Conservation (phyloP, 1,140 invertebrate genomes). For the Agraylea sexmaculata region DNA sequence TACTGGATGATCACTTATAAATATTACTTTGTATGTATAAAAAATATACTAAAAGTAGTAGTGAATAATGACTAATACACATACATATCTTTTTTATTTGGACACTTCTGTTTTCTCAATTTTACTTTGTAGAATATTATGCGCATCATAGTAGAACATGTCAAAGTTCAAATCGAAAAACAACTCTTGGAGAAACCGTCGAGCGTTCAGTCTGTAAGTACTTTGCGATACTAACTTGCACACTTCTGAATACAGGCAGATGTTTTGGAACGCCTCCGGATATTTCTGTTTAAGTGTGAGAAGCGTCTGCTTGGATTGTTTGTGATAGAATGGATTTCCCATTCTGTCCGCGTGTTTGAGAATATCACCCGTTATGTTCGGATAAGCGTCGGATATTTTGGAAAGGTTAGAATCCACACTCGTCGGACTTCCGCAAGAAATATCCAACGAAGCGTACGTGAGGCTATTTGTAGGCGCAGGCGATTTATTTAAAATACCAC, state of each 20-base stretch:
- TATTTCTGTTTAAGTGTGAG: constrained; percentile 77
- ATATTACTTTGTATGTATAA: too few relatives aligned
- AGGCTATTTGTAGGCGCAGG: constrained; percentile 13
- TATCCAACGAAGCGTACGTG: constrained; percentile 16
- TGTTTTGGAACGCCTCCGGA: constrained; percentile 70
- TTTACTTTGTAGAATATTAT: constrained; percentile 24
- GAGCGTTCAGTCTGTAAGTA: constrained; percentile 68
- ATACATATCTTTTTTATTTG: too few relatives aligned
- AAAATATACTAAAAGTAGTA: too few relatives aligned
- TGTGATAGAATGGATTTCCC: constrained; percentile 55
- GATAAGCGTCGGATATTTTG: constrained; percentile 21
- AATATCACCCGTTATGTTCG: constrained; percentile 39
- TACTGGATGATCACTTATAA: too few relatives aligned
- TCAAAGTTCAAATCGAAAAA: constrained; percentile 81
- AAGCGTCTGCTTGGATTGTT: constrained; percentile 52
- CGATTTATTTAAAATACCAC: constrained; percentile 12
- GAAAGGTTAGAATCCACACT: constrained; percentile 23
- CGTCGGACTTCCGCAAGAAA: constrained; percentile 20
- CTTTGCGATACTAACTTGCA: constrained; percentile 64
- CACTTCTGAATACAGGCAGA: constrained; percentile 89
- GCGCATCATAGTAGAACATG: constrained; percentile 37
- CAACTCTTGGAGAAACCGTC: constrained; percentile 87
- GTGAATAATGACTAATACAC: too few relatives aligned
- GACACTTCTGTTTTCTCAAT: constrained; percentile 8
- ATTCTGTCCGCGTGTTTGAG: constrained; percentile 51